These are phyloP conservation scores for Teleopsis dalmanni DNA, from an alignment of 1,140 invertebrate genomes.

Conservation along the genomic window DNA sequence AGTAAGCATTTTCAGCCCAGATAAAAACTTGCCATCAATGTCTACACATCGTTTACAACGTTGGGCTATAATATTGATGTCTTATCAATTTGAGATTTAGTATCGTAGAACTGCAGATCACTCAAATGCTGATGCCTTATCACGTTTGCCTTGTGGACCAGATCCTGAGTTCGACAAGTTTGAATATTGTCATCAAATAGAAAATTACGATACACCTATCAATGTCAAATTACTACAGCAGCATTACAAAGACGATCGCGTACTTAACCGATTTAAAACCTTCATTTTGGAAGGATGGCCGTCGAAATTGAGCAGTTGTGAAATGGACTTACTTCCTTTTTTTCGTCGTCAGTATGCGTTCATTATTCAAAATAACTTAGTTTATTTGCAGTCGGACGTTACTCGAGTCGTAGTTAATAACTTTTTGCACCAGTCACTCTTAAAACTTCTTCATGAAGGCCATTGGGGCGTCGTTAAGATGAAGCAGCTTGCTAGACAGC, in stretches of 20 bases:
- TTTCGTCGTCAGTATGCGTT: background rate
- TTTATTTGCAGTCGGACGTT: constrained; percentile 27
- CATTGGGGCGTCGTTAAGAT: constrained; percentile 42
- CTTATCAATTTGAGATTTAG: constrained; percentile 19
- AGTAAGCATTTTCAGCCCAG: constrained; percentile 26
- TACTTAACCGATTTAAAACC: no score
- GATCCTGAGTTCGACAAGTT: no score
- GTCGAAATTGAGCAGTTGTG: no score
- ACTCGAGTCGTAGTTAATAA: constrained; percentile 17
- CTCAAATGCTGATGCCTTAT: no score
- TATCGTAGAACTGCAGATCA: no score
- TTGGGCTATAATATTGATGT: constrained; percentile 22
- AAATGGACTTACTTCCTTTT: constrained; percentile 4
- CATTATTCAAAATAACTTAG: constrained; percentile 11
- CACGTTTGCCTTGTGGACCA: no score
- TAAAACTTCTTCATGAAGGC: constrained; percentile 35
- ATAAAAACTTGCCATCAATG: constrained; percentile 21
- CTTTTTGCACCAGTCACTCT: constrained; percentile 8
- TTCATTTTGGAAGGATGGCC: no score
- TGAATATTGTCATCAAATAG: no score
- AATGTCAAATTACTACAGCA: no score
- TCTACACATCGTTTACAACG: constrained; percentile 28
- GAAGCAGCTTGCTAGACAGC: constrained; percentile 38
- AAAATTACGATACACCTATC: no score
- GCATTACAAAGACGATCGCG: no score